phyloP scores from a whole-genome alignment of 2,888 invertebrate species.

The Spisula subtruncata region DNA sequence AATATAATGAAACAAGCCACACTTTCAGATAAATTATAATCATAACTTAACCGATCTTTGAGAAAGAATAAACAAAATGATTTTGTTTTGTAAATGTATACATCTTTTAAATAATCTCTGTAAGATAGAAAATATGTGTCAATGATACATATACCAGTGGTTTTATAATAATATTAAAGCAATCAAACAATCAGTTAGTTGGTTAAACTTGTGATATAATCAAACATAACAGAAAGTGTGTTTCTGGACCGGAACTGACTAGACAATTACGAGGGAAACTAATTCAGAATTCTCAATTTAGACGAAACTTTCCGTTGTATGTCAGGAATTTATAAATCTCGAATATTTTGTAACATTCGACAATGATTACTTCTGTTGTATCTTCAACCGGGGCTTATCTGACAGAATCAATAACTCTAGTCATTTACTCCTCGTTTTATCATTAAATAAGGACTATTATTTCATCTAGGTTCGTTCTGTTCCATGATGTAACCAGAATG shows the following conservation, averaged over 20 bases:
- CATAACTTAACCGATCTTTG: too few relatives aligned
- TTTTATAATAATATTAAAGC: not conserved
- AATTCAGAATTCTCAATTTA: not conserved
- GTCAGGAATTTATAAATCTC: not conserved
- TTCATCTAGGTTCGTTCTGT: not conserved
- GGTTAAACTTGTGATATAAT: not conserved
- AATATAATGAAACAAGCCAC: not conserved
- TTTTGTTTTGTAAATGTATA: too few relatives aligned
- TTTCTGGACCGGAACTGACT: not conserved
- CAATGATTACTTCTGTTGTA: not conserved
- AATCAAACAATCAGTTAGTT: not conserved
- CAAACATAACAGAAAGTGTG: not conserved
- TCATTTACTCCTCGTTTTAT: not conserved
- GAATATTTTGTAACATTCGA: not conserved
- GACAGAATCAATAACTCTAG: constrained; percentile 14
- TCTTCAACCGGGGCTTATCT: not conserved
- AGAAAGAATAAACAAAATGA: too few relatives aligned
- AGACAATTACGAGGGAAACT: not conserved
- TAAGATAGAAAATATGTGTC: too few relatives aligned
- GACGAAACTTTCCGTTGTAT: not conserved
- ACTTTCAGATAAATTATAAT: too few relatives aligned
- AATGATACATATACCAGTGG: too few relatives aligned
- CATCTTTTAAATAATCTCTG: too few relatives aligned
- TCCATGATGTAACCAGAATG: too few relatives aligned
- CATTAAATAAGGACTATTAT: not conserved